Evolutionary conservation across 2,888 invertebrate species (phyloP).

Genomic region (Parthenolecanium corni): DNA sequence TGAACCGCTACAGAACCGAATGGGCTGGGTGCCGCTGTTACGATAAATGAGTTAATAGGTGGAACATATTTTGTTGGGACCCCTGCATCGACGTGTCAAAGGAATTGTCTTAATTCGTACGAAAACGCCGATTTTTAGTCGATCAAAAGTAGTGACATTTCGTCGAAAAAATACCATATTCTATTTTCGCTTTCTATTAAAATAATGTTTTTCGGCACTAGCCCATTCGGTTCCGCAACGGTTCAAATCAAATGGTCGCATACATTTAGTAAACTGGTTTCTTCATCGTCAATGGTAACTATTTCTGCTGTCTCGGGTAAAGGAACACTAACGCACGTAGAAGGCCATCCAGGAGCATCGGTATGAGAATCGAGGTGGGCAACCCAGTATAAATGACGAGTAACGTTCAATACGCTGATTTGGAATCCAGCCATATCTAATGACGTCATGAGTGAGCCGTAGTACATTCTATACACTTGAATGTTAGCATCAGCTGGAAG

Average conservation of each 20-base stretch:
- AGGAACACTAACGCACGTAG: constrained; percentile 9
- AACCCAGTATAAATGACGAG: constrained; percentile 43
- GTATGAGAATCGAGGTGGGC: constrained; percentile 48
- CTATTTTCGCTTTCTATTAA: too few species aligned
- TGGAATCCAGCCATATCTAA: constrained; percentile 68
- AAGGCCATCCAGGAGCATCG: constrained; percentile 48
- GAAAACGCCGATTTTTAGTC: too few species aligned
- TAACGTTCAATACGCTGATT: constrained; percentile 53
- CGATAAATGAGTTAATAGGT: too few species aligned
- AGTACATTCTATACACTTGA: constrained; percentile 45
- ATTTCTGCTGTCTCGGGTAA: not conserved
- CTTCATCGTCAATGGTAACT: not conserved
- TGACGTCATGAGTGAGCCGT: constrained; percentile 56
- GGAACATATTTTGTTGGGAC: too few species aligned
- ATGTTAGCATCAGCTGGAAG: constrained; percentile 41
- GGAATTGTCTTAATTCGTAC: too few species aligned
- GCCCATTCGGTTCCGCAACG: not conserved
- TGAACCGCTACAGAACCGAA: too few species aligned
- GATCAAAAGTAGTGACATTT: too few species aligned
- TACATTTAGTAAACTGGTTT: not conserved
- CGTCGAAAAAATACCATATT: too few species aligned
- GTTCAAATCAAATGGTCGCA: not conserved
- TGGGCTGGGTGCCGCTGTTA: too few species aligned
- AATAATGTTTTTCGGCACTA: too few species aligned
- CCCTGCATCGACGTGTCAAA: too few species aligned